Evolutionary conservation across 2,113 vertebrate species (phyloP), one percentile per base, ranked within the genome.

Genomic region (Sinocyclocheilus rhinocerous): DNA sequence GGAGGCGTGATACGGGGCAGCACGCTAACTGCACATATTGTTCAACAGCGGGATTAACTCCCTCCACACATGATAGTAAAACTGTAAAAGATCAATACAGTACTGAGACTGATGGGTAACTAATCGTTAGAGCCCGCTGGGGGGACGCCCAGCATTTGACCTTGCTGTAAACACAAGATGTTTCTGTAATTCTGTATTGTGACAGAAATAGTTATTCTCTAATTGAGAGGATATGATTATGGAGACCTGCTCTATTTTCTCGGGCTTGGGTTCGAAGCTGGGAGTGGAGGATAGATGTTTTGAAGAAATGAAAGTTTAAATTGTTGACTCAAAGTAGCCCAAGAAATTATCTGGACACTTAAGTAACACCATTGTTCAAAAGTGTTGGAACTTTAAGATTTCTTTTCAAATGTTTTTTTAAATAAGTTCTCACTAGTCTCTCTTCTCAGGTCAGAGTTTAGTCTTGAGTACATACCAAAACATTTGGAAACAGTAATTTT

Each of bases 191-290:
- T 81, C 57, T 24, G 59, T 45, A 11, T 18, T 80, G 59, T 1
- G 55, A 76, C 11, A 76, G 73, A 48, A 8, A 50, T 10, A 1
- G 2, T 22, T 20, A 6, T 42, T 73, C 9, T 45, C 70, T 42
- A 80, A 63, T 24, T 80, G 11, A 63, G 4, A 36, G 9, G 36
- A 24, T 42, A 20, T 33, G 6, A 36, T 70, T 50, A 33, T 48
- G 6, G 26, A 95, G 92, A 98, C 97, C 96, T 95, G 96, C 89
- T 97, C 95, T 89, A 97, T 87, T 63, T 94, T 95, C 80, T 97
- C 97, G 87, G 94, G 91, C 91, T 94, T 95, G 85, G 97, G 89
- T 67, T 92, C 94, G 90, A 91, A 39, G 89, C 89, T 91, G 4
- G 90, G 91, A 79, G 89, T 93, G 73, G 94, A 88, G 72, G 91